Percentiles rank a stretch among this genome's conserved stretches.
Conservation (phyloP, 2,888 invertebrate species). For the Drosophila tanythrix region DNA sequence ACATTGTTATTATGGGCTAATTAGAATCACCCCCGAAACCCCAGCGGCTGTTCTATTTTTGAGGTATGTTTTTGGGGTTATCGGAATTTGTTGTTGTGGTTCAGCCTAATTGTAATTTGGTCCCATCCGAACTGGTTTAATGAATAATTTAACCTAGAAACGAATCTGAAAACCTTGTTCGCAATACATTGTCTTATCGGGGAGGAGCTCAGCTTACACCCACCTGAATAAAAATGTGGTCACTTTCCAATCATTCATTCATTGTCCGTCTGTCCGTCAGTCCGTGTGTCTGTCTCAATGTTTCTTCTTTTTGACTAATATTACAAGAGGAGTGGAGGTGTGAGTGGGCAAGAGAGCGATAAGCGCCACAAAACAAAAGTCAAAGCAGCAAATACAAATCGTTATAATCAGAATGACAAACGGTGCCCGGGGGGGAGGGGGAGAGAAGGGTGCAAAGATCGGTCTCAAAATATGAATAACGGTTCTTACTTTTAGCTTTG, state of each 20-base stretch:
- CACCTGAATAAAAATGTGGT: slow-evolving; percentile 50
- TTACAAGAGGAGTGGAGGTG: slow-evolving; percentile 36
- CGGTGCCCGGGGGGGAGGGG: not conserved
- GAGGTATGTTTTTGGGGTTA: not conserved
- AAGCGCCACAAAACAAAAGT: slow-evolving; percentile 40
- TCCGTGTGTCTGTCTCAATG: slow-evolving; percentile 5
- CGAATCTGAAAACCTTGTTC: slow-evolving; percentile 38
- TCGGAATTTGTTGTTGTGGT: not conserved
- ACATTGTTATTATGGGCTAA: not conserved
- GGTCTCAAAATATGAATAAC: slow-evolving; percentile 52
- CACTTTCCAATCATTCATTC: slow-evolving; percentile 33
- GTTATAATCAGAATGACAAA: slow-evolving; percentile 13
- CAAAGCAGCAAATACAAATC: slow-evolving; percentile 12
- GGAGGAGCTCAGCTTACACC: slow-evolving; percentile 47
- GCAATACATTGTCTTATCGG: slow-evolving; percentile 45
- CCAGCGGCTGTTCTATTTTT: not conserved
- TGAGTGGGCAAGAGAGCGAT: slow-evolving; percentile 27
- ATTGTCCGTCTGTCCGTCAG: slow-evolving; percentile 27
- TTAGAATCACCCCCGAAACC: not conserved
- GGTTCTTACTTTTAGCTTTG: slow-evolving; percentile 27
- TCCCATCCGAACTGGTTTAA: not conserved
- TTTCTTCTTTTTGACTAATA: slow-evolving; percentile 47
- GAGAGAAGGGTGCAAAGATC: slow-evolving; percentile 52
- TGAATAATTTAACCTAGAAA: slow-evolving; percentile 48
- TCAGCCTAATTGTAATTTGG: slow-evolving; percentile 13